Percentiles rank a stretch among this genome's conserved stretches.
phyloP scores from a whole-genome alignment of 2,888 invertebrate species.

The Silvanus unidentatus region DNA sequence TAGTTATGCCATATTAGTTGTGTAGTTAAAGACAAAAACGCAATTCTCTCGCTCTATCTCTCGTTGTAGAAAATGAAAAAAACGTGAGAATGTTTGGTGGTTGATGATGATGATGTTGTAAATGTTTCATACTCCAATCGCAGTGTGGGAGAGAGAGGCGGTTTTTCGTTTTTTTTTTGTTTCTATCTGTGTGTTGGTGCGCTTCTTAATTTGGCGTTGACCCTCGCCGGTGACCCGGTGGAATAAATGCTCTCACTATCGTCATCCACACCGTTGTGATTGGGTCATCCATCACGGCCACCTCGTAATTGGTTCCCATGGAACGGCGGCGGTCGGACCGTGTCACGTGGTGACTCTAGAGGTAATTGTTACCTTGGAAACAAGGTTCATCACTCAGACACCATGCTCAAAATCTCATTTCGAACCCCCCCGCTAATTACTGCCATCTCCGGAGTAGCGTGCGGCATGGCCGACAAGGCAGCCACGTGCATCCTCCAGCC shows the following conservation, averaged over 20 bases:
- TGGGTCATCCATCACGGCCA: constrained; percentile 55
- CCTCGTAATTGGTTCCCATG: constrained; percentile 52
- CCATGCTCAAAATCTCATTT: constrained; percentile 31
- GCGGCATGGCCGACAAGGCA: too few species aligned
- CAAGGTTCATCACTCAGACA: constrained; percentile 32
- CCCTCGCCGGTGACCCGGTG: constrained; percentile 38
- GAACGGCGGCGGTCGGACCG: constrained; percentile 36
- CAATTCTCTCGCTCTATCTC: too few species aligned
- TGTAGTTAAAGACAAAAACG: too few species aligned
- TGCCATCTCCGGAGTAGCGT: too few species aligned
- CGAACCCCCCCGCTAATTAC: constrained; percentile 10
- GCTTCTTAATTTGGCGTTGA: constrained; percentile 33
- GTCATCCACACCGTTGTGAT: constrained; percentile 46
- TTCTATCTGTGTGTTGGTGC: neutral
- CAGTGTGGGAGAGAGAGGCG: too few species aligned
- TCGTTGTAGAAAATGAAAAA: too few species aligned
- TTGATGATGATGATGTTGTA: too few species aligned
- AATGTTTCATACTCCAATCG: too few species aligned
- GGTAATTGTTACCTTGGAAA: constrained; percentile 46
- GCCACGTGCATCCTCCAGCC: too few species aligned
- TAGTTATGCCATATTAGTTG: too few species aligned
- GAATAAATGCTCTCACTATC: constrained; percentile 12
- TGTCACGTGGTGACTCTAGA: constrained; percentile 37
- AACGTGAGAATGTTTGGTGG: too few species aligned
- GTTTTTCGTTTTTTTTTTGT: too few species aligned